Percentiles rank a stretch among this genome's conserved stretches.
Conservation (phyloP, 2,113 vertebrate species). For the Sorex araneus region DNA sequence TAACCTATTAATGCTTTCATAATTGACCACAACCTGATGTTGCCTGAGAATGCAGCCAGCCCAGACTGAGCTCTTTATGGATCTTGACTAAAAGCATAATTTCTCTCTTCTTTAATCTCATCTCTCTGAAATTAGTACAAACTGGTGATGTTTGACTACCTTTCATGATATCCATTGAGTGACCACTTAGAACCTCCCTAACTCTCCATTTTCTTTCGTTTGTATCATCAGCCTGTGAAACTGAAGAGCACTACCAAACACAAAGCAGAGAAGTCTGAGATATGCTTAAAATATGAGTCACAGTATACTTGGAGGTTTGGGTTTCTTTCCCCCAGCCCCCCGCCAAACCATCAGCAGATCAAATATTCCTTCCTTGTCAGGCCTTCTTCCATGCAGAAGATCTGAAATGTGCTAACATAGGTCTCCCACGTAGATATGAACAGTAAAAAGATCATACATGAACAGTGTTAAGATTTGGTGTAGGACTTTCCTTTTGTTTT, state of each 20-base stretch:
- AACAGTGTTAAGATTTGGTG: neutral
- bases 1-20: neutral
- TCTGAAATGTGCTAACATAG: slow-evolving; percentile 77
- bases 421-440: slow-evolving; percentile 65
- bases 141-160: slow-evolving; percentile 62
- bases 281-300: slow-evolving; percentile 87
- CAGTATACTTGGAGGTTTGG: slow-evolving; percentile 81
- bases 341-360: slow-evolving; percentile 82
- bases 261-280: slow-evolving; percentile 82
- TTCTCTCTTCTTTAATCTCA: slow-evolving; percentile 23
- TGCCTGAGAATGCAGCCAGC: neutral
- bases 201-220: slow-evolving; percentile 89
- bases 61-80: neutral
- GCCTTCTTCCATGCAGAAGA: slow-evolving; percentile 68
- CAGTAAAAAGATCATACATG: slow-evolving; percentile 69
- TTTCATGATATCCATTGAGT: slow-evolving; percentile 77
- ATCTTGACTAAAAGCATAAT: neutral
- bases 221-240: slow-evolving; percentile 88
- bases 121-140: slow-evolving; percentile 67
- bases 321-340: slow-evolving; percentile 31
- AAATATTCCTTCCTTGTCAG: slow-evolving; percentile 82
- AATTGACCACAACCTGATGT: neutral
- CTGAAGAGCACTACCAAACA: slow-evolving; percentile 82
- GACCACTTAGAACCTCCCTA: slow-evolving; percentile 84
- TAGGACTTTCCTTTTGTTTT: slow-evolving; percentile 58